Base-by-base conservation (phyloP, 1,140 invertebrate genomes). In the Drosophila cardini region DNA sequence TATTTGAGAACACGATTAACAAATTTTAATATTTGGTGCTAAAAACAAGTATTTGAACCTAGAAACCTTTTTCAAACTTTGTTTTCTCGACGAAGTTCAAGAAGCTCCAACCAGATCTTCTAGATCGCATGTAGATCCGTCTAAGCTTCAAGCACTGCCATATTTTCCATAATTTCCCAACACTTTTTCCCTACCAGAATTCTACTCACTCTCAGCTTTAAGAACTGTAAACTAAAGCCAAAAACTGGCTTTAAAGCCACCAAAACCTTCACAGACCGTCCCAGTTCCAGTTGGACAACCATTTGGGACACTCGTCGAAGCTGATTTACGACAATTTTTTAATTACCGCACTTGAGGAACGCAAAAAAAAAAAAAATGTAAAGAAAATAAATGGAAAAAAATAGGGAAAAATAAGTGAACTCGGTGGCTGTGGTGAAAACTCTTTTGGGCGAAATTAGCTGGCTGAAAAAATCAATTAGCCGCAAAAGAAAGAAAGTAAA, bases 381-480 rank as follows among this genome's bases (percentile, higher is more conserved):
- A 8, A 40, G 1, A 58, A 40, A 68, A 57, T 26, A 26, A 26
- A 26, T 26, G 21, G 4, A n/a, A 21, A 6, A 34, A 43, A 53
- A 56, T 56, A 52, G 4, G 13, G 13, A 6, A 34, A 43, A 53
- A 56, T 56, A 52, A 48, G 8, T 45, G 13, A 43, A 60, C 42
- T 40, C 43, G 32, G 8, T 72, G 73, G 32, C 5, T 76, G 73
- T 64, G 53, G 73, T 63, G 15, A 72, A 83, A 80, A 87, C 83
- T 86, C 86, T 85, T 86, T 79, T 68, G 52, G 70, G 70, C 45
- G 50, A 80, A 80, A 86, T 80, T 64, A 78, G 75, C 80, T 58
- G 72, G 73, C 64, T 60, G 63, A 70, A 78, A 89, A 89, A 89
- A 89, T 90, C 85, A 89, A 89, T 89, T 89, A 89, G 84, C 48